Base-by-base conservation (phyloP, 1,140 invertebrate genomes). In the Sycophaga agraensis region DNA sequence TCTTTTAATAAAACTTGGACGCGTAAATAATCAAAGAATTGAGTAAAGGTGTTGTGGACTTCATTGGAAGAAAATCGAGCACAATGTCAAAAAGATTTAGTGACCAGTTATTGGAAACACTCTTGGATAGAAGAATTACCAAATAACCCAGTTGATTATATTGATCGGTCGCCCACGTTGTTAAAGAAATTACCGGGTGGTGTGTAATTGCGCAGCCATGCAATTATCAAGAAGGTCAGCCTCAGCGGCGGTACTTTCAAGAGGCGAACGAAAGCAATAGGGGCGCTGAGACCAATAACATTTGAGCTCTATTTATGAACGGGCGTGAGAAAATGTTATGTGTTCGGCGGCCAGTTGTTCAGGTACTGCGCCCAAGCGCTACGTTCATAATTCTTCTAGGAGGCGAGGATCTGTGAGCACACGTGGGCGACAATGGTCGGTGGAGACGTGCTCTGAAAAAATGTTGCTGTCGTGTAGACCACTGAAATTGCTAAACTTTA, bases 231-330 rank as follows among this genome's bases (percentile, higher is more conserved):
- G 40, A 40, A 28, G 21, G 35, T 8, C 4, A 4, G 6, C 2
- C 4, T 9, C 9, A 34, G 9, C 19, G 22, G 7, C 12, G 8
- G 14, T n/a, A 4, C 24, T 45, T 45, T 16, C 26, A 17, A 12
- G 2, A 49, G 26, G 17, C 11, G 11, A 28, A 39, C n/a, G 12
- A 16, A 22, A 22, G 11, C 28, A 49, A 49, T 58, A 49, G 28
- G 9, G 7, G 35, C 14, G 31, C 14, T 2, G 39, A 40, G 53
- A 55, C 39, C 39, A 43, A 55, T 55, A 55, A 55, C 24, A 11
- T 43, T 55, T 43, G 9, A 31, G 39, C n/a, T 42, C 8, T 55
- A 55, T 55, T 55, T 55, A 55, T 55, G 24, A 55, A 40, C 5
- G n/a, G 4, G 9, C 4, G 11, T 4, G 4, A 16, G n/a, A 24